phyloP scores from a whole-genome alignment of 2,888 invertebrate genomes.

The Pollenia labialis region DNA sequence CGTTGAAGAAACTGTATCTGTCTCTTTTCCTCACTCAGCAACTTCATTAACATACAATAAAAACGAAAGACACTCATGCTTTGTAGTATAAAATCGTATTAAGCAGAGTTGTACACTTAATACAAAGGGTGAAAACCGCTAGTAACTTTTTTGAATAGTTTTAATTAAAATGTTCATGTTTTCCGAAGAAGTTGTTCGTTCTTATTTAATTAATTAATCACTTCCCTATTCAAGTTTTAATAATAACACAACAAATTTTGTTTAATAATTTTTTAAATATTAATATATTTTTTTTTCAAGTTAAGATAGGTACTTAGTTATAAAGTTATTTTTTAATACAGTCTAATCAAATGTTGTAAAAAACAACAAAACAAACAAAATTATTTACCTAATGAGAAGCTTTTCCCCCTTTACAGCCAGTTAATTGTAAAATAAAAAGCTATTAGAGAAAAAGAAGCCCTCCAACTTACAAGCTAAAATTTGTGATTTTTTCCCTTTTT shows the following conservation, averaged over 20 bases:
- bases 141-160: too few relatives aligned
- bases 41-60: too few relatives aligned
- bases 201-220: too few relatives aligned
- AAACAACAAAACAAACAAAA: conserved; percentile 59
- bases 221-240: neutral
- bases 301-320: neutral
- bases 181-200: too few relatives aligned
- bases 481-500: conserved; percentile 27
- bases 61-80: too few relatives aligned
- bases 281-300: conserved; percentile 17
- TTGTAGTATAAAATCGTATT: too few relatives aligned
- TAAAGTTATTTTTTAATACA: conserved; percentile 14
- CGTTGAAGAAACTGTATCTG: too few relatives aligned
- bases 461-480: conserved; percentile 63
- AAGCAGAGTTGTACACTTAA: too few relatives aligned
- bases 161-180: too few relatives aligned
- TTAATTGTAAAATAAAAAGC: neutral
- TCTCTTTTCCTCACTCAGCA: too few relatives aligned
- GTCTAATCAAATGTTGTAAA: conserved; percentile 63
- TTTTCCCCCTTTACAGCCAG: neutral
- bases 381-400: conserved; percentile 58
- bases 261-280: conserved; percentile 18
- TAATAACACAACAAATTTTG: neutral
- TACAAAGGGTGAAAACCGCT: too few relatives aligned
- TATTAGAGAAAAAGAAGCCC: conserved; percentile 40